Evolutionary conservation across 2,888 invertebrate species (phyloP), one percentile per base, ranked within the genome.

Genomic region (Melinaea marsaeus): DNA sequence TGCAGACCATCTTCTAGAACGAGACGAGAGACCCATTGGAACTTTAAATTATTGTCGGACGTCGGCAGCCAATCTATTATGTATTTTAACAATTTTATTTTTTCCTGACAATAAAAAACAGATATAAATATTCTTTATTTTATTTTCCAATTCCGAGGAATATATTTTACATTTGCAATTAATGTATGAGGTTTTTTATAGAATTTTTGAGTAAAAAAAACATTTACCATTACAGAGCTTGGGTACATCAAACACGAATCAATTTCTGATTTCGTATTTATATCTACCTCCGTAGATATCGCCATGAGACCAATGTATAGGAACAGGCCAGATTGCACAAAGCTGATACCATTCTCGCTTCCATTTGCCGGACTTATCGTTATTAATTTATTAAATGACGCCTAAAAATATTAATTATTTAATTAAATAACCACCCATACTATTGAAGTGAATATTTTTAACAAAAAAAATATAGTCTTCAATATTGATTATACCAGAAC

Each of bases 331-430:
- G 90, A 88, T 62, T 88, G 84, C 0, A 84, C 82, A 69, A 89
- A 91, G 71, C 87, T 90, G 61, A 90, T 87, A 13, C 86, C 88
- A 66, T 86, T 90, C 64, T 82, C 84, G 54, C 74, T 74, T 0
- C 84, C 76, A 3, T 79, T 75, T n/a, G 55, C 56, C 6, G 84
- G 79, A 65, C 83, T 80, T 66, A 81, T 77, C 4, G 75, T 70
- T 37, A 71, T 66, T 45, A 90, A 73, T 67, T 82, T 85, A 11
- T 71, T 74, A 65, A 83, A 86, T 3, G 84, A 83, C 45, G 73
- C 73, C 90, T 90, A 79, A 13, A 81, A 71, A 55, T 32, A 32
- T 42, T 42, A 3, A 3, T 9, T 11, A 9, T 9, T 2, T 0
- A 9, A 0, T 42, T 42, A 9, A 42, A 3, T 13, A 46, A 35